Evolutionary conservation across 2,113 vertebrate species (phyloP), one percentile per base, ranked within the genome.

Genomic region (Urocynchramus pylzowi): DNA sequence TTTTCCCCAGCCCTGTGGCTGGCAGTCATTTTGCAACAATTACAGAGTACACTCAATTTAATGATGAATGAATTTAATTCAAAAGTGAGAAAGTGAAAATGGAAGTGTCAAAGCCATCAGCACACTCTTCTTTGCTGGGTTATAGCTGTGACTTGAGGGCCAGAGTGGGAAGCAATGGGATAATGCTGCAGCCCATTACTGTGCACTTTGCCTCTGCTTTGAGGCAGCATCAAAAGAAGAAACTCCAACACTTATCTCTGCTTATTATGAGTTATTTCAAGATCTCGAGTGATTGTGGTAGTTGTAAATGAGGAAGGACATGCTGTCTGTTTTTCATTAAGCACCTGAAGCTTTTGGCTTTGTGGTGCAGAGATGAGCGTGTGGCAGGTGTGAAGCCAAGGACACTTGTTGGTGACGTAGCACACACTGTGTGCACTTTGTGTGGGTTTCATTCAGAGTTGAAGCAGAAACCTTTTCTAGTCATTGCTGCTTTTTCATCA

Each of bases 401-500:
- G 87, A 41, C 64, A 10, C 77, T 61, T 26, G 42, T 64, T 89
- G 92, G 92, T 90, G 94, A 39, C 89, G 81, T 76, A 89, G 92
- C 67, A 22, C 23, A 65, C 82, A 39, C 92, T 54, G 56, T 4
- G 39, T 89, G 87, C 70, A 71, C 95, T 97, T 97, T 86, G 76
- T 75, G 23, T 90, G 92, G 94, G n/a, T 95, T 95, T 95, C 45
- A 21, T 88, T 95, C 89, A 74, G 92, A 97, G 97, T 90, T 96
- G 96, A 95, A 98, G 97, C 89, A 97, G 95, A 96, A 98, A 97
- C 96, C 96, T 96, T 93, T 97, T 94, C 97, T 92, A 71, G 97
- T 98, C 97, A 95, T 97, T 97, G 94, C 93, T 96, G 83, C 87
- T 92, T 90, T 97, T 96, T 28, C 95, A 81, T 91, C 95, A 94